Percentiles rank a stretch among this genome's conserved stretches.
Conservation (phyloP, 2,888 invertebrate genomes). For the Idaea biselata region DNA sequence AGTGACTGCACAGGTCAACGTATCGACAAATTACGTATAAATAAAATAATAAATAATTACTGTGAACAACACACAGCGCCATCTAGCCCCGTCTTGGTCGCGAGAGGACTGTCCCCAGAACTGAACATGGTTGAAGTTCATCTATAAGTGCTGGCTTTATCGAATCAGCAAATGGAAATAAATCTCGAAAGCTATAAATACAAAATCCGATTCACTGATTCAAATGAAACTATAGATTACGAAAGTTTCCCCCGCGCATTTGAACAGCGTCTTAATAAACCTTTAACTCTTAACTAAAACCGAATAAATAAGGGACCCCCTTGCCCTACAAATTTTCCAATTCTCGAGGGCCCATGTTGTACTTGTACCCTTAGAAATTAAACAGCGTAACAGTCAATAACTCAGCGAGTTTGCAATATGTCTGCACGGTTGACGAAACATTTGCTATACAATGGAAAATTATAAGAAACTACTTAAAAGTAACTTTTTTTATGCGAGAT, state of each 20-base stretch:
- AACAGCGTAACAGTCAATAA: conserved; percentile 51
- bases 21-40: too few relatives aligned
- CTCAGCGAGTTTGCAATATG: conserved; percentile 52
- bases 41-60: too few relatives aligned
- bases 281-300: conserved; percentile 44
- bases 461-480: background rate
- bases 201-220: background rate
- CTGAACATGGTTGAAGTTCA: too few relatives aligned
- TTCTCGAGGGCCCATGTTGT: conserved; percentile 46
- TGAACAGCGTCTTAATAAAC: conserved; percentile 27
- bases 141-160: background rate
- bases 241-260: conserved; percentile 18
- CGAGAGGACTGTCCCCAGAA: too few relatives aligned
- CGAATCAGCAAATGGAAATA: background rate
- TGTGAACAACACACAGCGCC: too few relatives aligned
- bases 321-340: conserved; percentile 53
- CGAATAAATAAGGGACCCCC: conserved; percentile 47
- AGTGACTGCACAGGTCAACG: too few relatives aligned
- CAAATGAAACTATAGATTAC: conserved; percentile 4
- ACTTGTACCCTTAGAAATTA: conserved; percentile 44
- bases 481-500: background rate
- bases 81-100: too few relatives aligned
- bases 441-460: conserved; percentile 11
- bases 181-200: background rate
- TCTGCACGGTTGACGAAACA: conserved; percentile 37